A percentile compares a stretch with the other conserved stretches of the same genome.
Conservation (phyloP, 2,888 invertebrate species). For the Drosophila mimetica region DNA sequence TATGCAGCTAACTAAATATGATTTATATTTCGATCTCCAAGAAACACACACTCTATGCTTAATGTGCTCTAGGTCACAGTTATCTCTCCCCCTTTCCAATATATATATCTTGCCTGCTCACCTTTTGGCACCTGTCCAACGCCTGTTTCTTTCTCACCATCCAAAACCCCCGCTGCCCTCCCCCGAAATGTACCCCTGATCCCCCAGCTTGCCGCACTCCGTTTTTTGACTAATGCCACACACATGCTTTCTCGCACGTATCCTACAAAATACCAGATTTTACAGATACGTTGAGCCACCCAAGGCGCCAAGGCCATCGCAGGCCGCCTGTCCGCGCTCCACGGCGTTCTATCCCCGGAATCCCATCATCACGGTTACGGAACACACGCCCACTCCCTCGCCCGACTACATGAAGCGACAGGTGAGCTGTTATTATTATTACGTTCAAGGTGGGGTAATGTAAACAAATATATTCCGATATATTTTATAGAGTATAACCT, state of each 20-base stretch:
- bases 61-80: conserved; percentile 1
- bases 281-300: conserved; percentile 84
- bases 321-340: conserved; percentile 77
- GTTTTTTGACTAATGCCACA: conserved; percentile 70
- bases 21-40: conserved; percentile 21
- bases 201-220: conserved; percentile 54
- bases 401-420: conserved; percentile 93
- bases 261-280: conserved; percentile 82
- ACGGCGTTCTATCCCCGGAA: conserved; percentile 89
- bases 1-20: conserved; percentile 10
- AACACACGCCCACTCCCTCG: conserved; percentile 96
- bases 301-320: conserved; percentile 79
- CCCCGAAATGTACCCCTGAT: background rate
- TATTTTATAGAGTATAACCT: background rate
- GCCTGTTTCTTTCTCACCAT: conserved; percentile 20
- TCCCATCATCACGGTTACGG: conserved; percentile 98
- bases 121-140: conserved; percentile 33
- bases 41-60: conserved; percentile 18
- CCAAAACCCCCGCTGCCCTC: background rate
- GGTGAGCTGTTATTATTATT: conserved; percentile 84
- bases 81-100: background rate
- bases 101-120: conserved; percentile 10
- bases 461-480: background rate
- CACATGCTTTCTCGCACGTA: conserved; percentile 57
- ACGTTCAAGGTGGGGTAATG: background rate